Evolutionary conservation across 2,797 vertebrate genomes (phyloP).

Genomic region (Vespertilio murinus): DNA sequence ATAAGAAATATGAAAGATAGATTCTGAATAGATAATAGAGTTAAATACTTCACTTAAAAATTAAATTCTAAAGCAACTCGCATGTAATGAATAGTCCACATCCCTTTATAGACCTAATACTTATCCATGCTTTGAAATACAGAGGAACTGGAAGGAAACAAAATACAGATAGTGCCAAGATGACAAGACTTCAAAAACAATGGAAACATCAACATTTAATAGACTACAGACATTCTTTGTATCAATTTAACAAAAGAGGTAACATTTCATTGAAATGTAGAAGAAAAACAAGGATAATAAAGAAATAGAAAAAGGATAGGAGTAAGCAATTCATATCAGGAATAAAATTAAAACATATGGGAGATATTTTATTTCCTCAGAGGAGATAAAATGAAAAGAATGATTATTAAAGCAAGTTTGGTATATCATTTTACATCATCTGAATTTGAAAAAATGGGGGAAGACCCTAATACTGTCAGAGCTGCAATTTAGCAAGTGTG

Average conservation of each 20-base stretch:
- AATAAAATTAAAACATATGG: constrained; percentile 44
- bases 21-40: not conserved
- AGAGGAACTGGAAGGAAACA: constrained; percentile 4
- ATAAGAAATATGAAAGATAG: constrained; percentile 58
- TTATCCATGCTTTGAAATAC: constrained; percentile 22
- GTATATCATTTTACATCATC: constrained; percentile 30
- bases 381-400: constrained; percentile 38
- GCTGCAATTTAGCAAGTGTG: not conserved
- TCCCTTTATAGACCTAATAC: not conserved
- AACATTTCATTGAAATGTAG: not conserved
- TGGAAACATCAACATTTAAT: constrained; percentile 7
- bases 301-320: constrained; percentile 31
- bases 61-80: constrained; percentile 43
- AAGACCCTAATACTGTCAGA: not conserved
- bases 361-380: constrained; percentile 30
- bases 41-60: constrained; percentile 63
- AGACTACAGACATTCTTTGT: not conserved
- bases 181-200: not conserved
- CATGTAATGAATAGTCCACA: not conserved
- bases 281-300: not conserved
- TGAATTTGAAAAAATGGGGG: not conserved
- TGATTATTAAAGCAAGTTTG: constrained; percentile 24
- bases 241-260: not conserved
- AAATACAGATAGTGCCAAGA: constrained; percentile 36
- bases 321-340: constrained; percentile 50